Conservation (phyloP, 2,113 vertebrate genomes). For the Hippocampus guttulatus region DNA sequence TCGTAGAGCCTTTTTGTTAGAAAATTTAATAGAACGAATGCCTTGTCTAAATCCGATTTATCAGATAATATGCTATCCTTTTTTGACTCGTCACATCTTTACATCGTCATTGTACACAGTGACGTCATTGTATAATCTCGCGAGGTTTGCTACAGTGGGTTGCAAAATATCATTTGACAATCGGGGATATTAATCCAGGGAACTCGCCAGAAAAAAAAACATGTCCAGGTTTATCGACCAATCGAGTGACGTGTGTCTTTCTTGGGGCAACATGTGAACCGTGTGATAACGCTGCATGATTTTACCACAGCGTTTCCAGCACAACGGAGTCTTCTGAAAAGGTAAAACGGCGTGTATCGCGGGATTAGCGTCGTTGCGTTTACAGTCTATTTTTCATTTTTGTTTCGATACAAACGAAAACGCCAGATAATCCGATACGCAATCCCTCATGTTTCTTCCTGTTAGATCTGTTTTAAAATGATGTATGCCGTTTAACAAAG, state of each 20-base stretch:
- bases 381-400: conserved; percentile 16
- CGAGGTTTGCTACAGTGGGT: conserved; percentile 28
- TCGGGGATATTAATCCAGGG: conserved; percentile 32
- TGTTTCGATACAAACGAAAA: conserved; percentile 36
- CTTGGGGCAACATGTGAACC: conserved; percentile 4
- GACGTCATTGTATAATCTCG: conserved; percentile 20
- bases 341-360: conserved; percentile 36
- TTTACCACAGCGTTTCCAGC: background rate
- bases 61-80: no score
- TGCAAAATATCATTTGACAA: conserved; percentile 55
- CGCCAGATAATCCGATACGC: background rate
- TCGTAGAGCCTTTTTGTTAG: no score
- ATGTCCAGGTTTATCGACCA: conserved; percentile 39
- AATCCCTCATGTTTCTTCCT: background rate
- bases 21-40: no score
- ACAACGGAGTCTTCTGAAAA: conserved; percentile 16
- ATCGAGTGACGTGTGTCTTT: conserved; percentile 10
- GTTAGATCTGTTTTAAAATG: background rate
- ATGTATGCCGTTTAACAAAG: conserved; percentile 3
- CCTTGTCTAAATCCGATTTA: no score
- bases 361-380: conserved; percentile 9
- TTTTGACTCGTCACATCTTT: no score
- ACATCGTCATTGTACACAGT: no score
- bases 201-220: conserved; percentile 16
- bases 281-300: background rate